Conservation (phyloP, 2,888 invertebrate species). For the Cephus pygmeus region DNA sequence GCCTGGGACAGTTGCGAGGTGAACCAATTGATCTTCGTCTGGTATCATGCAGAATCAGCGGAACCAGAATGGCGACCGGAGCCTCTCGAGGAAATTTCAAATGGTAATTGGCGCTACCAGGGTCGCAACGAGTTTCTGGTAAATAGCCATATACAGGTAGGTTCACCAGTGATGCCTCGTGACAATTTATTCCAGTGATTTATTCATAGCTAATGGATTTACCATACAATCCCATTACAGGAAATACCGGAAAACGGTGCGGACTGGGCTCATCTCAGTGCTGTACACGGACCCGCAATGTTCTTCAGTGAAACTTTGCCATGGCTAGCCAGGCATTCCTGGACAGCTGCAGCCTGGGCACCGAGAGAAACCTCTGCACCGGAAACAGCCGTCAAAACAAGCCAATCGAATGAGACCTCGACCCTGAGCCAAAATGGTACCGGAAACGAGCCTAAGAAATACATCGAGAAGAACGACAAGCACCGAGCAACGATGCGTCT, state of each 20-base stretch:
- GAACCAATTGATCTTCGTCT: slow-evolving; percentile 82
- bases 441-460: not conserved
- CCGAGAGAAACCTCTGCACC: slow-evolving; percentile 58
- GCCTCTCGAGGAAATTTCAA: slow-evolving; percentile 69
- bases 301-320: slow-evolving; percentile 37
- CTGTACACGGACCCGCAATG: slow-evolving; percentile 76
- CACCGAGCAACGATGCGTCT: slow-evolving; percentile 76
- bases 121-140: slow-evolving; percentile 84
- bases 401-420: not conserved
- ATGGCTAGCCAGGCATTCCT: slow-evolving; percentile 58
- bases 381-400: not conserved
- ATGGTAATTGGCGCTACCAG: slow-evolving; percentile 73
- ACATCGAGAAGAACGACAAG: slow-evolving; percentile 63
- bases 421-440: not conserved
- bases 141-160: slow-evolving; percentile 82
- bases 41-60: slow-evolving; percentile 81
- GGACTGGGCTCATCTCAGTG: slow-evolving; percentile 82
- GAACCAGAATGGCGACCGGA: slow-evolving; percentile 78
- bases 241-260: slow-evolving; percentile 93
- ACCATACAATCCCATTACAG: slow-evolving; percentile 62
- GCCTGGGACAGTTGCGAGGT: slow-evolving; percentile 78
- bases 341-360: slow-evolving; percentile 65
- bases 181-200: not conserved
- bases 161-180: slow-evolving; percentile 2
- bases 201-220: not conserved